Base-by-base conservation (phyloP, 1,140 invertebrate species). In the Drosophila gunungcola region DNA sequence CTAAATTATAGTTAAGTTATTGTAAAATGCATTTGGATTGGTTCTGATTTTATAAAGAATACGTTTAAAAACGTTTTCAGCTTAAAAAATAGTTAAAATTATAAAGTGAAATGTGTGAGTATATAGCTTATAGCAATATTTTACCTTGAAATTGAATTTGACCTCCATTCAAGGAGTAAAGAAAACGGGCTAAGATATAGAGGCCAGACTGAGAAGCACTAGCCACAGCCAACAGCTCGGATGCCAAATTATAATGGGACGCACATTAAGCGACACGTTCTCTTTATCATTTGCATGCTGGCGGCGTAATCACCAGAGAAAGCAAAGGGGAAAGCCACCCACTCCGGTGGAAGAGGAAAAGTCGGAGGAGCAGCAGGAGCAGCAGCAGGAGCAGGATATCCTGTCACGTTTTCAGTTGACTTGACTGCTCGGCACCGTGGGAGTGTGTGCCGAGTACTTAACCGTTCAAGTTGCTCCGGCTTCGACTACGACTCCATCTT, bases 391-490 rank as follows among this genome's bases (percentile, higher is more conserved):
- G 75, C 83, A 88, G 83, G 83, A 88, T 88, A 88, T 88, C 83
- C 83, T 88, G 83, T 88, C 83, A 89, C 83, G 83, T 88, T 88
- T 88, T 89, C 84, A 89, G 83, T 89, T 89, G 83, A 88, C 83
- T 88, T 88, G 83, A 88, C 83, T 88, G 83, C 75, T 75, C 64
- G 25, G 16, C 61, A 60, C 64, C 61, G 67, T 89, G 79, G 65
- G 82, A 80, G 78, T 86, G 82, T 81, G 61, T 75, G 83, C 39
- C 61, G 51, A 88, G 84, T 88, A 84, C 84, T 88, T 88, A 88
- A 88, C 84, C 84, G 84, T 88, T 88, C 84, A 88, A 88, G 84
- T 89, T 88, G 83, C 72, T 49, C 55, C 45, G 48, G 25, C 64
- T 67, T 21, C 55, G 53, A 38, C 58, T 27, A 21, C 43, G 64